Base-by-base conservation (phyloP, 1,140 invertebrate species). In the Drosophila virilis region DNA sequence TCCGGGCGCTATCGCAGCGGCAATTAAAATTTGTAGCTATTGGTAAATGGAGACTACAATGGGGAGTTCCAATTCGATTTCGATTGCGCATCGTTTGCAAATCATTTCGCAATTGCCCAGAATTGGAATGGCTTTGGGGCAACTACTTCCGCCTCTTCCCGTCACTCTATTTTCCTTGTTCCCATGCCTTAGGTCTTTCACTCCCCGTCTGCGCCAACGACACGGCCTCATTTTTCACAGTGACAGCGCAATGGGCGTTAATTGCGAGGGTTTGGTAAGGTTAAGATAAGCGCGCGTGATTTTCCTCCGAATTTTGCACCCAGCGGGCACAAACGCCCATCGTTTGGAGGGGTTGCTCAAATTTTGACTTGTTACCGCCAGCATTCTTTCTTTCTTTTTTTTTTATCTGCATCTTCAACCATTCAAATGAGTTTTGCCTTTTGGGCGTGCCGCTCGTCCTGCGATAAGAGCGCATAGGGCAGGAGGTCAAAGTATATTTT, bases 11-110 rank as follows among this genome's bases (percentile, higher is more conserved):
- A 85, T 83, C 79, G 79, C 65, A 69, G 66, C 74, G 78, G 85
- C 84, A 89, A 89, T 89, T 89, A 89, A 86, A 89, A 89, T 89
- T 89, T 89, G 77, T 89, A 80, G 80, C 68, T 74, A 90, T 78
- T 78, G 80, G 77, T 69, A 69, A 76, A 61, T 54, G 48, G 17
- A n/a, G 67, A 32, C 55, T 42, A 57, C 59, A 55, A 58, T 66
- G 38, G 62, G 66, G 43, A 81, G 61, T 71, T 68, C 61, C 58
- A 79, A 72, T 88, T 88, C 83, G 83, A 88, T 83, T 76, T 76
- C 69, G 69, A 67, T 78, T 65, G 77, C 70, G 68, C 78, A 76
- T 81, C 85, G 84, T 89, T 89, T 89, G 80, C 84, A 89, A 89
- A 89, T 89, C 84, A 89, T 90, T 84, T 84, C 43, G 37, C 82